Percentiles rank a stretch among this genome's conserved stretches.
phyloP scores from a whole-genome alignment of 2,113 vertebrate genomes.

The Dendropsophus ebraccatus region DNA sequence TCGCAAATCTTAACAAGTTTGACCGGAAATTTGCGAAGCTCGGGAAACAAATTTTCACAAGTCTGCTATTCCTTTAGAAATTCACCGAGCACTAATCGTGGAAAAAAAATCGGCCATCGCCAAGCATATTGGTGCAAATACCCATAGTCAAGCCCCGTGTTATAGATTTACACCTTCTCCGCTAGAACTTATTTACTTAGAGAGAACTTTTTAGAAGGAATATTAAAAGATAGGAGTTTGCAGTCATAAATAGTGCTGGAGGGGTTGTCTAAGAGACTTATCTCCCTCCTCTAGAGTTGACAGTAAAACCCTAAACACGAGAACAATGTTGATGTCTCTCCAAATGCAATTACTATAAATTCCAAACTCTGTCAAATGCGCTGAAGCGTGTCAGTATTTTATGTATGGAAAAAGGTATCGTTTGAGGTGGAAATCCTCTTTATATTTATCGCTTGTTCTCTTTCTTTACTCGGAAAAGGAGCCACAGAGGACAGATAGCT shows the following conservation, averaged over 20 bases:
- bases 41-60: no score
- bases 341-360: slow-evolving; percentile 52
- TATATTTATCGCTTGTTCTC: slow-evolving; percentile 61
- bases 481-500: slow-evolving; percentile 62
- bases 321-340: slow-evolving; percentile 53
- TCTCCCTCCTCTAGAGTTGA: slow-evolving; percentile 34
- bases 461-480: slow-evolving; percentile 56
- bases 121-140: neutral
- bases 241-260: slow-evolving; percentile 38
- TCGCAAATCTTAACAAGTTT: no score
- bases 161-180: neutral
- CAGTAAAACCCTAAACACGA: slow-evolving; percentile 14
- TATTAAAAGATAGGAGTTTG: slow-evolving; percentile 22
- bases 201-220: slow-evolving; percentile 50
- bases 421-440: slow-evolving; percentile 60
- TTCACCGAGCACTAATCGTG: no score
- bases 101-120: neutral
- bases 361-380: slow-evolving; percentile 52
- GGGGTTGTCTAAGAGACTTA: slow-evolving; percentile 41
- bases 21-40: no score
- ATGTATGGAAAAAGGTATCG: slow-evolving; percentile 58
- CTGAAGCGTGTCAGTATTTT: slow-evolving; percentile 32
- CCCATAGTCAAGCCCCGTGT: neutral
- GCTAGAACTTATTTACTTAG: slow-evolving; percentile 36
- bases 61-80: no score